phyloP scores from a whole-genome alignment of 2,113 vertebrate species.

The Potamarius usumacintae region DNA sequence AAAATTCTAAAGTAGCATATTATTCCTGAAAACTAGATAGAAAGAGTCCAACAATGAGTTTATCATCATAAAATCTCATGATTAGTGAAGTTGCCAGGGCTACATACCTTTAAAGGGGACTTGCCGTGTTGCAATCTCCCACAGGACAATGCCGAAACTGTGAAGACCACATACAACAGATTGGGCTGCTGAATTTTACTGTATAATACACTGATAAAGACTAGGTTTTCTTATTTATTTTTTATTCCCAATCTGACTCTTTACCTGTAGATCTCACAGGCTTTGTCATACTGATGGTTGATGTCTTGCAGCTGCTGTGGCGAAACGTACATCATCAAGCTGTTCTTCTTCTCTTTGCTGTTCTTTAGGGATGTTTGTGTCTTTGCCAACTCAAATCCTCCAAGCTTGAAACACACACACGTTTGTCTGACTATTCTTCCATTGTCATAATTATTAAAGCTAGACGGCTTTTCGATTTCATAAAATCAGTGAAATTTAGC shows the following conservation, averaged over 20 bases:
- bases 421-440: too few relatives aligned
- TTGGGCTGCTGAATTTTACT: background rate
- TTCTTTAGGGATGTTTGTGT: slow-evolving; percentile 81
- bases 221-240: background rate
- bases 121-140: slow-evolving; percentile 80
- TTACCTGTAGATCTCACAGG: slow-evolving; percentile 88
- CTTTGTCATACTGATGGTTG: slow-evolving; percentile 65
- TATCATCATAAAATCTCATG: background rate
- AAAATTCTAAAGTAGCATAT: background rate
- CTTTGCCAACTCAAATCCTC: slow-evolving; percentile 82
- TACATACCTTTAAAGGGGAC: slow-evolving; percentile 80
- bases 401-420: slow-evolving; percentile 69
- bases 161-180: slow-evolving; percentile 55
- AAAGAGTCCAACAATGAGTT: background rate
- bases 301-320: slow-evolving; percentile 73
- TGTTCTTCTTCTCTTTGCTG: slow-evolving; percentile 39
- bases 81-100: background rate
- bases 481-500: too few relatives aligned
- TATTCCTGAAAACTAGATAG: background rate
- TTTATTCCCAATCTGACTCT: background rate
- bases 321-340: slow-evolving; percentile 67
- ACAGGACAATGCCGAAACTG: slow-evolving; percentile 88
- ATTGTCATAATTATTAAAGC: too few relatives aligned
- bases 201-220: background rate
- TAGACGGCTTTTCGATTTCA: too few relatives aligned